Conservation (phyloP, 2,888 invertebrate genomes). For the Thymelicus lineola region DNA sequence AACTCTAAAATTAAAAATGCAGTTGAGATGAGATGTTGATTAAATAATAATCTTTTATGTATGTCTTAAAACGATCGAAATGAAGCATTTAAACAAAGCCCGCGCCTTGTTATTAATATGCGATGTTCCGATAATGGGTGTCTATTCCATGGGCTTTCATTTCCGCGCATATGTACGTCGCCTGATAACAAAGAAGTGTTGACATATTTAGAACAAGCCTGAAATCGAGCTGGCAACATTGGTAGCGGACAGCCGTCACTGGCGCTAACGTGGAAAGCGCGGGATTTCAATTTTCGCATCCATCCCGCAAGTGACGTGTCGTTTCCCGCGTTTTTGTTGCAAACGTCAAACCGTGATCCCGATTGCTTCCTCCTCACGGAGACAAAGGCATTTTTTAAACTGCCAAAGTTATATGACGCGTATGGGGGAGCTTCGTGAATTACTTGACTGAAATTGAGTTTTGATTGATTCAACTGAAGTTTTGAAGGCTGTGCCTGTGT, state of each 20-base stretch:
- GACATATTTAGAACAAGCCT: constrained; percentile 86
- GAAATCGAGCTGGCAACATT: constrained; percentile 70
- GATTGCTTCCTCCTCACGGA: constrained; percentile 67
- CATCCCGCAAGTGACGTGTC: constrained; percentile 68
- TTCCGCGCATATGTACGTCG: constrained; percentile 80
- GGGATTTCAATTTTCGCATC: constrained; percentile 83
- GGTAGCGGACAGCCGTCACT: constrained; percentile 76
- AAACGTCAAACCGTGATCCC: constrained; percentile 67
- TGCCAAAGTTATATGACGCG: constrained; percentile 72
- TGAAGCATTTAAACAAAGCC: constrained; percentile 25
- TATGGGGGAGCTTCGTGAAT: constrained; percentile 51
- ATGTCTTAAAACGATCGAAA: neutral
- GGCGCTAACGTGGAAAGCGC: constrained; percentile 66
- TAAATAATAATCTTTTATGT: neutral
- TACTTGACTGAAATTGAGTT: constrained; percentile 59
- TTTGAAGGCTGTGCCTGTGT: constrained; percentile 51
- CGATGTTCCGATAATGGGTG: constrained; percentile 73
- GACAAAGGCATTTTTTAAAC: constrained; percentile 59
- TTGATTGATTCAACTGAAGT: constrained; percentile 73
- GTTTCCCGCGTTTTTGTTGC: constrained; percentile 69
- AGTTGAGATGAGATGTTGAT: too few species aligned
- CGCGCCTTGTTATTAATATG: constrained; percentile 66
- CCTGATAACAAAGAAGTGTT: constrained; percentile 82
- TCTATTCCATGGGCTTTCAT: constrained; percentile 81
- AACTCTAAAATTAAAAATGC: too few species aligned